Base-by-base conservation (phyloP, 2,113 vertebrate genomes). In the Petaurus breviceps region DNA sequence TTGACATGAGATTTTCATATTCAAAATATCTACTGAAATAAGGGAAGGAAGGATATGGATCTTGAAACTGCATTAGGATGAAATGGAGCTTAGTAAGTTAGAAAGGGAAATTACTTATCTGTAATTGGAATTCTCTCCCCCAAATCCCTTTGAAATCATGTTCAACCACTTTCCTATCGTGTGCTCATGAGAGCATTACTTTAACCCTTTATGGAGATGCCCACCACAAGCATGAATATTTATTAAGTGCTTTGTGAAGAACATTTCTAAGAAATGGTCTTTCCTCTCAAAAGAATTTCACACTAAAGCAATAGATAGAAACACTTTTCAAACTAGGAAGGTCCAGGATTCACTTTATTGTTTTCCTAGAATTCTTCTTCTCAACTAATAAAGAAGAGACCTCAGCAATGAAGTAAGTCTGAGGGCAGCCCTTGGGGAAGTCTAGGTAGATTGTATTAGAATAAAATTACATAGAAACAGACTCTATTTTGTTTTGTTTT, bases 1-100 rank as follows among this genome's bases (percentile, higher is more conserved):
- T 98, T 98, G 98, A 98, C 98, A 97, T 97, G 93, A 96, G 98
- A 98, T 98, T 98, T 98, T 98, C 98, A 97, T 97, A 98, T 98
- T 98, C 96, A 98, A 98, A 98, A 96, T 97, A 97, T 95, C 93
- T 97, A 93, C 91, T 97, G 98, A 98, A 98, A 98, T 97, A 97
- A 98, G 95, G 96, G 51, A 84, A 95, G 97, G 97, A 97, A 97
- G 94, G 92, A 97, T 97, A 97, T 89, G 96, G 97, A 97, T 98
- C 93, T 98, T 94, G 94, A 98, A 97, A 97, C 97, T 97, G 97
- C 3, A 94, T 93, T 94, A 90, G 90, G 95, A 95, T 97, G 97
- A 98, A 98, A 96, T 12, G 95, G 89, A 98, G 92, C 97, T 97
- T 96, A 98, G 97, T 52, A 96, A 98, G 95, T 91, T 55, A 90